These are phyloP conservation scores for Lydus trimaculatus DNA, from an alignment of 2,888 invertebrate genomes.

Conservation along the genomic window DNA sequence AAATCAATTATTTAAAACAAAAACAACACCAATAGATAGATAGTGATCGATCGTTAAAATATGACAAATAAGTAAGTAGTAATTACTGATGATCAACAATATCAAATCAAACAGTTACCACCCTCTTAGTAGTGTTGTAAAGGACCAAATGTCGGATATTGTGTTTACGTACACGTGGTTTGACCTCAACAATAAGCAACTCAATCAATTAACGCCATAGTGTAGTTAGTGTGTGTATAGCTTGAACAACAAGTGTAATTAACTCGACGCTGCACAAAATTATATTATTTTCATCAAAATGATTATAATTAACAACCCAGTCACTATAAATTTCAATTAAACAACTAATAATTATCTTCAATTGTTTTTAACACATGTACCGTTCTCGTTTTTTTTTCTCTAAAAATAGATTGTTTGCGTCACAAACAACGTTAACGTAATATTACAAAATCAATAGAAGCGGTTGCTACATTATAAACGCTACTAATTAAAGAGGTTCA, in stretches of 20 bases:
- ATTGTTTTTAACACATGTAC: neutral
- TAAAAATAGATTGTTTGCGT: slow-evolving; percentile 7
- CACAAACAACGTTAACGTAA: neutral
- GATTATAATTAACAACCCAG: neutral
- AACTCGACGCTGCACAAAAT: neutral
- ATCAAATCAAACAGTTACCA: slow-evolving; percentile 38
- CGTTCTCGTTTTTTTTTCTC: neutral
- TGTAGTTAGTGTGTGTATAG: too few species aligned
- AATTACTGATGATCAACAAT: slow-evolving; percentile 44
- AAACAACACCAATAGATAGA: too few species aligned
- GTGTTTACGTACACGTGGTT: slow-evolving; percentile 25
- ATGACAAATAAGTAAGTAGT: slow-evolving; percentile 40
- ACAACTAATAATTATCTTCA: neutral
- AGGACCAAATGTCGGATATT: slow-evolving; percentile 24
- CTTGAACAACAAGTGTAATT: neutral
- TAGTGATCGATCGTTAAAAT: slow-evolving; percentile 40
- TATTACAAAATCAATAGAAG: too few species aligned
- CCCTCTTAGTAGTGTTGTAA: slow-evolving; percentile 29
- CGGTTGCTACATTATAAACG: too few species aligned
- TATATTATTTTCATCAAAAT: neutral
- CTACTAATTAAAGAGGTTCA: too few species aligned
- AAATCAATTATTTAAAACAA: too few species aligned
- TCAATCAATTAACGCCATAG: slow-evolving; percentile 13
- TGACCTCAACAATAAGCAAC: slow-evolving; percentile 3
- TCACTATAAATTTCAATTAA: neutral